phyloP scores from a whole-genome alignment of 2,888 invertebrate species.

The Cephus rjabovi region DNA sequence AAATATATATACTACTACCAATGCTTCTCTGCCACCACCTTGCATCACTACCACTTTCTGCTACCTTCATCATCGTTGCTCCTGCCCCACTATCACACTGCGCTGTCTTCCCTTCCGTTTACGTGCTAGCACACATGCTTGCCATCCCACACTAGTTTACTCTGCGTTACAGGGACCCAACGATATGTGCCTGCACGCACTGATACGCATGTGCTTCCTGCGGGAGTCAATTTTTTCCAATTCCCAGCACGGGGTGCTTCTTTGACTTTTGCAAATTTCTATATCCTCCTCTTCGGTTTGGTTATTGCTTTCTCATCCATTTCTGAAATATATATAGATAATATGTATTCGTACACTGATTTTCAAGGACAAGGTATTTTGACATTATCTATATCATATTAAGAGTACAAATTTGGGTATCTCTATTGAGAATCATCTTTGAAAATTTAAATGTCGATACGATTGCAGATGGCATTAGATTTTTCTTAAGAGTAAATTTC shows the following conservation, averaged over 20 bases:
- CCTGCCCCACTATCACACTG: constrained; percentile 20
- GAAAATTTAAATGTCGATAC: too few relatives aligned
- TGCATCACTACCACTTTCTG: constrained; percentile 6
- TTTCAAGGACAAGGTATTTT: neutral
- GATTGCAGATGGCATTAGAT: too few relatives aligned
- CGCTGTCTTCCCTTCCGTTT: neutral
- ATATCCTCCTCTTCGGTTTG: neutral
- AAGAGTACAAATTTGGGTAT: neutral
- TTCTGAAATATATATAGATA: neutral
- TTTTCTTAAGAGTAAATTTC: neutral
- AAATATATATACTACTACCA: neutral
- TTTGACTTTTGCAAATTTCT: neutral
- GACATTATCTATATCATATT: neutral
- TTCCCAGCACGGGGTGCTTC: neutral
- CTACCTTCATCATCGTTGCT: constrained; percentile 1
- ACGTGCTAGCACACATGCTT: neutral
- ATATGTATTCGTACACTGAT: neutral
- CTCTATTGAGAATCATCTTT: neutral
- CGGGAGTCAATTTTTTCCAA: neutral
- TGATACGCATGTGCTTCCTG: neutral
- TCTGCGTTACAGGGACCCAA: neutral
- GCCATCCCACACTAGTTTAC: neutral
- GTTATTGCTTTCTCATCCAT: neutral
- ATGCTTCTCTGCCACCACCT: constrained; percentile 1
- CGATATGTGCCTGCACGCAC: neutral